A percentile compares a stretch with the other conserved stretches of the same genome.
Evolutionary conservation across 2,113 vertebrate species (phyloP).

Genomic region (Antidorcas marsupialis): DNA sequence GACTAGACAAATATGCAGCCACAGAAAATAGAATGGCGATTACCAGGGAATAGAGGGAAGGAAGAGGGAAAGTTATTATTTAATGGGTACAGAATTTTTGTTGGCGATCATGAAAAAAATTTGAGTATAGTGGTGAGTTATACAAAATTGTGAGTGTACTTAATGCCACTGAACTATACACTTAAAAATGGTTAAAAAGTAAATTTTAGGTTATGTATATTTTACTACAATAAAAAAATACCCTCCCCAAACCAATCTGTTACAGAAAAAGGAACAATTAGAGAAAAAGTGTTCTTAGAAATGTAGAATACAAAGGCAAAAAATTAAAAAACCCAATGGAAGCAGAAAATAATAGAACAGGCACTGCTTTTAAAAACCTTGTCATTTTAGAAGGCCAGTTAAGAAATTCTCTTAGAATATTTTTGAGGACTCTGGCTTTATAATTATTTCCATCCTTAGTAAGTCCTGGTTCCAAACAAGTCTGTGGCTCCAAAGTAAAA

Average conservation of each 20-base stretch:
- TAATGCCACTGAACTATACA: not conserved
- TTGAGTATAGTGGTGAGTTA: not conserved
- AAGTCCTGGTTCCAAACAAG: conserved; percentile 14
- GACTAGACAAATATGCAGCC: not conserved
- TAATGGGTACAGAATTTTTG: not conserved
- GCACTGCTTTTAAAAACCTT: not conserved
- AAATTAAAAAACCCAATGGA: not conserved
- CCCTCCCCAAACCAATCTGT: not conserved
- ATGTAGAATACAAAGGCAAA: not conserved
- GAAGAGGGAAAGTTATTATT: not conserved
- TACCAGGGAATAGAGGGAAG: not conserved
- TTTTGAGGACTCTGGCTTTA: not conserved
- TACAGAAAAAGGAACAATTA: not conserved
- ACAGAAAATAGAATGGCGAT: not conserved
- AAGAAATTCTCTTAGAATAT: not conserved
- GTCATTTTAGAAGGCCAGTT: not conserved
- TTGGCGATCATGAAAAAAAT: not conserved
- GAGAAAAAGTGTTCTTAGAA: conserved; percentile 17
- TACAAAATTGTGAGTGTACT: not conserved
- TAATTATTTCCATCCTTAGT: conserved; percentile 1
- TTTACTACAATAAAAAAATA: not conserved
- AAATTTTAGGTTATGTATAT: not conserved
- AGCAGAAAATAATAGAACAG: not conserved
- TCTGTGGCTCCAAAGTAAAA: not conserved
- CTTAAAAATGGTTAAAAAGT: not conserved